A percentile compares a stretch with the other conserved stretches of the same genome.
Evolutionary conservation across 2,797 vertebrate genomes (phyloP).

Genomic region (Heliangelus exortis): DNA sequence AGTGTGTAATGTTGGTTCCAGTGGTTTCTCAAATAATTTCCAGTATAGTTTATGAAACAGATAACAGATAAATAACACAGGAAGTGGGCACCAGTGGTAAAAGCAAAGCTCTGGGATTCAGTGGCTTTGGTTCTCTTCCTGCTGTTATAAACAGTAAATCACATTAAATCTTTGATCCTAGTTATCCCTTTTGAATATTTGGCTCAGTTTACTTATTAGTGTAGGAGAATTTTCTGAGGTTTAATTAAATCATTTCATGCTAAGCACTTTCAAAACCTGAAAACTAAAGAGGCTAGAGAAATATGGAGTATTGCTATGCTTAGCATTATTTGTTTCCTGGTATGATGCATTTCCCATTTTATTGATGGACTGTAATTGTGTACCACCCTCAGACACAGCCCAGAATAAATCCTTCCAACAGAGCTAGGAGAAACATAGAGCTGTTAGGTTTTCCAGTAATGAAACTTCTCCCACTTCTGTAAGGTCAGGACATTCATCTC

Average conservation of each 20-base stretch:
- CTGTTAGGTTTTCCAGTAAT: slow-evolving; percentile 65
- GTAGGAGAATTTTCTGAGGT: neutral
- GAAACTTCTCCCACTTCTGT: slow-evolving; percentile 56
- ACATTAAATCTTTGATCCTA: neutral
- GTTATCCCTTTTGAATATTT: neutral
- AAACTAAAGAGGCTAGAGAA: neutral
- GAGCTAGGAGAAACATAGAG: neutral
- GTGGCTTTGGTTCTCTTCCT: neutral
- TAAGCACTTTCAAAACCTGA: neutral
- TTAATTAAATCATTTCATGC: neutral
- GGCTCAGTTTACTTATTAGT: neutral
- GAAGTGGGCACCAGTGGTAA: neutral
- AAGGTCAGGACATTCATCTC: slow-evolving; percentile 72
- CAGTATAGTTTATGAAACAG: neutral
- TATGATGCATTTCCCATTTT: neutral
- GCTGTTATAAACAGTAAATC: neutral
- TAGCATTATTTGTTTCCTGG: neutral
- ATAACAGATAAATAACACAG: slow-evolving; percentile 13
- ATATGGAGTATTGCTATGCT: neutral
- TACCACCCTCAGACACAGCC: slow-evolving; percentile 3
- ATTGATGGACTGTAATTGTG: slow-evolving; percentile 12
- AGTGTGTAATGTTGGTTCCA: slow-evolving; percentile 17
- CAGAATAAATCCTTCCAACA: slow-evolving; percentile 51
- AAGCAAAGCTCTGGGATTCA: neutral
- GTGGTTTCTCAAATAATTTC: slow-evolving; percentile 17